Conservation (phyloP, 2,113 vertebrate genomes). For the Stegostoma tigrinum region DNA sequence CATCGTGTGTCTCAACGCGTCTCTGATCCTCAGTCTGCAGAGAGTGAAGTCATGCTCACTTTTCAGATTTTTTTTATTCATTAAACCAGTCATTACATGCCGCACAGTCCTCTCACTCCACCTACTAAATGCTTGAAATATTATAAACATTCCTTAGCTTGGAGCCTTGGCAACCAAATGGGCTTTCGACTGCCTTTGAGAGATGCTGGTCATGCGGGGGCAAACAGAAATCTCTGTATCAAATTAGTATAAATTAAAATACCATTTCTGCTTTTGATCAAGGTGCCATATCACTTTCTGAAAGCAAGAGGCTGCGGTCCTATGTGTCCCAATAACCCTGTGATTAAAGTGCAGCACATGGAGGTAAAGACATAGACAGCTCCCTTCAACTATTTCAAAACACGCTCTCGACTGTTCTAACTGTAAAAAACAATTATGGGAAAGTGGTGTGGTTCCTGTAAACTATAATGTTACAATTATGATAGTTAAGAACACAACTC, state of each 20-base stretch:
- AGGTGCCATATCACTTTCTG: background rate
- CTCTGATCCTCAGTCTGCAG: too few relatives aligned
- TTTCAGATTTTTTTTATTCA: background rate
- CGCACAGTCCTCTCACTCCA: background rate
- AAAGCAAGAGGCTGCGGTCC: background rate
- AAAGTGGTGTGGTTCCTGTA: constrained; percentile 27
- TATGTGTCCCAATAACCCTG: background rate
- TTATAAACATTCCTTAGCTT: background rate
- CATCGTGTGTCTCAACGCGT: background rate
- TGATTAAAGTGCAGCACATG: background rate
- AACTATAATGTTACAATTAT: constrained; percentile 31
- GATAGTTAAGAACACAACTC: background rate
- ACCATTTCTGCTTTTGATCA: constrained; percentile 11
- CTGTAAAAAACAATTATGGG: background rate
- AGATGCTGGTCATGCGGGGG: background rate
- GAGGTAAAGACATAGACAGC: background rate
- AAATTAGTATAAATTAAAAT: constrained; percentile 24
- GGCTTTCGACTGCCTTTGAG: background rate
- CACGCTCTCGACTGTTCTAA: background rate
- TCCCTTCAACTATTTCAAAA: background rate
- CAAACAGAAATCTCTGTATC: background rate
- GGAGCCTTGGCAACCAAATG: background rate
- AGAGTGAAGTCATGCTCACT: background rate
- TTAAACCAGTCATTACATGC: background rate
- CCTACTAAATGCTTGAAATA: background rate